These are phyloP conservation scores for Iguana delicatissima DNA, from an alignment of 2,797 vertebrate genomes.

Conservation along the genomic window DNA sequence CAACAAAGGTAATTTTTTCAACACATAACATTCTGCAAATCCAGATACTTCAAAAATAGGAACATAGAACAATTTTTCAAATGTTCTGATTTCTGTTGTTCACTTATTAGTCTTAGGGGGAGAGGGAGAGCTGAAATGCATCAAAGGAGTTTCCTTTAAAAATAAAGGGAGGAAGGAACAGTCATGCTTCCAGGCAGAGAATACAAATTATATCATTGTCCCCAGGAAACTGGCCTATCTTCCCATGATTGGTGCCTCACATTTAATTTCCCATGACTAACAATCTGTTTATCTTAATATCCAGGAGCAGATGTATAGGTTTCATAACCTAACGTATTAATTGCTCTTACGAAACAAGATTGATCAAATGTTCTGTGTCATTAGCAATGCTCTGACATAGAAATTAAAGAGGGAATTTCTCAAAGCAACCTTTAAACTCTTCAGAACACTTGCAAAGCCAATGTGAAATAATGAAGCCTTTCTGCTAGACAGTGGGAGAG, in stretches of 20 bases:
- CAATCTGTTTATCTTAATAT: slow-evolving; percentile 63
- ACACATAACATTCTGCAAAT: slow-evolving; percentile 36
- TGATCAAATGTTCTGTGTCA: slow-evolving; percentile 39
- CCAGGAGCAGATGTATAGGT: slow-evolving; percentile 42
- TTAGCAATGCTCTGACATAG: slow-evolving; percentile 54
- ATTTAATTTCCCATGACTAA: slow-evolving; percentile 71
- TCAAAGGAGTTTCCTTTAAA: background rate
- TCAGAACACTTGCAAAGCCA: background rate
- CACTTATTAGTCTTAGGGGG: background rate
- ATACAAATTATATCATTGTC: slow-evolving; percentile 66
- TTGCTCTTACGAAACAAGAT: slow-evolving; percentile 10
- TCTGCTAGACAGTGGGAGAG: background rate
- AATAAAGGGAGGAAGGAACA: slow-evolving; percentile 21
- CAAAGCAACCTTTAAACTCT: slow-evolving; percentile 22
- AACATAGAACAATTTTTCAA: background rate
- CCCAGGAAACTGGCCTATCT: slow-evolving; percentile 65
- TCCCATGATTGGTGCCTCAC: slow-evolving; percentile 63
- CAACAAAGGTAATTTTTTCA: slow-evolving; percentile 35
- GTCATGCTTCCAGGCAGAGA: slow-evolving; percentile 58
- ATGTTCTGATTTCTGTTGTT: slow-evolving; percentile 10
- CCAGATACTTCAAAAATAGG: slow-evolving; percentile 14
- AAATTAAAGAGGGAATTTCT: slow-evolving; percentile 56
- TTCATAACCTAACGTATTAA: background rate
- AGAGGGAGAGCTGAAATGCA: background rate
- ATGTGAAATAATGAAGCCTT: background rate